A percentile compares a stretch with the other conserved stretches of the same genome.
Evolutionary conservation across 37 sponge, comb jelly and placozoan genomes (phyloP).

Genomic region (Halichondria panicea): DNA sequence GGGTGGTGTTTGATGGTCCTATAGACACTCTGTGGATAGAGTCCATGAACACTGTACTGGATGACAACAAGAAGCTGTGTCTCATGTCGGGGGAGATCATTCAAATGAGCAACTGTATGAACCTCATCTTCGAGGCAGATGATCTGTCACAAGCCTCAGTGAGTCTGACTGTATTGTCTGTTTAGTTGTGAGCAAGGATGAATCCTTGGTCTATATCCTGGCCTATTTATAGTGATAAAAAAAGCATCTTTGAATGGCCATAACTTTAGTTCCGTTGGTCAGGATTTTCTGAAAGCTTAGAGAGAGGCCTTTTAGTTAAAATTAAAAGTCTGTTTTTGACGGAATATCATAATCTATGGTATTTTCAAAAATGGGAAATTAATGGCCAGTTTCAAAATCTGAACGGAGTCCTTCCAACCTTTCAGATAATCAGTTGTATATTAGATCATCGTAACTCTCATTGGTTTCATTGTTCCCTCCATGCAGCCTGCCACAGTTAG

Average conservation of each 20-base stretch:
- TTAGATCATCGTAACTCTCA: no score
- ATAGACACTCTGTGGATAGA: conserved; percentile 99
- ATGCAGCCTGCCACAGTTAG: conserved; percentile 96
- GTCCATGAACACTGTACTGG: conserved; percentile 99
- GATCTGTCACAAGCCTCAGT: conserved; percentile 98
- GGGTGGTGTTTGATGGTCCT: conserved; percentile 99
- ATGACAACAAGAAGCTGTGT: conserved; percentile 97
- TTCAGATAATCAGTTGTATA: background rate
- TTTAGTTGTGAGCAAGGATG: background rate
- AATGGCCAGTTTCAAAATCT: background rate
- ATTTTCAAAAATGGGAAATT: no score
- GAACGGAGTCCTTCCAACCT: background rate
- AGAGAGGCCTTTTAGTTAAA: no score
- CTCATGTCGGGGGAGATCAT: conserved; percentile 99
- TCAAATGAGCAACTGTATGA: conserved; percentile 96
- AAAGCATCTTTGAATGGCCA: no score
- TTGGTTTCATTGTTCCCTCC: background rate
- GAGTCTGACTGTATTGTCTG: background rate
- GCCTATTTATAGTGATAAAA: no score
- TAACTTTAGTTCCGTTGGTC: no score
- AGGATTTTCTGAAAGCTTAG: no score
- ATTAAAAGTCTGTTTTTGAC: no score
- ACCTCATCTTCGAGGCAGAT: conserved; percentile 95
- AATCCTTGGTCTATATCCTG: background rate
- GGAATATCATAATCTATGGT: no score